Conservation (phyloP, 1,140 invertebrate genomes). For the Conus ventricosus region DNA sequence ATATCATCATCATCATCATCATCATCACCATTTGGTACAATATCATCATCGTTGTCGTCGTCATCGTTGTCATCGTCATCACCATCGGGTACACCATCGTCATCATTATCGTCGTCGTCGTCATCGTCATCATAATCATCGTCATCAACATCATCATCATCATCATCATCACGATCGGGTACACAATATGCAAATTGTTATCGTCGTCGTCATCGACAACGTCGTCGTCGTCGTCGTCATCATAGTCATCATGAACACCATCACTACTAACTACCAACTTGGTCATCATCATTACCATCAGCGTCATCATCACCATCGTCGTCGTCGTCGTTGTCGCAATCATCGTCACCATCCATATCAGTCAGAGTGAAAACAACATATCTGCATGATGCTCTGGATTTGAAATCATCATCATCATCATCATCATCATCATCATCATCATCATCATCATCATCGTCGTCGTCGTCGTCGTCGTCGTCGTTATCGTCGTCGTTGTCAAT, state of each 20-base stretch:
- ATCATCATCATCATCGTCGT: neutral
- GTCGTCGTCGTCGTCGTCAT: conserved; percentile 16
- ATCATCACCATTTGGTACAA: neutral
- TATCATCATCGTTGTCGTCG: neutral
- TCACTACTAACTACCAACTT: conserved; percentile 4
- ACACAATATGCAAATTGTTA: neutral
- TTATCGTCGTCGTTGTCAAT: neutral
- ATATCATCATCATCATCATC: neutral
- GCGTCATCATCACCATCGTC: conserved; percentile 13
- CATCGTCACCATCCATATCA: conserved; percentile 23
- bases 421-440: conserved; percentile 26
- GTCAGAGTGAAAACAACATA: no score
- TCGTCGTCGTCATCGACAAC: neutral
- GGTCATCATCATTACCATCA: conserved; percentile 23
- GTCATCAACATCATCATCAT: conserved; percentile 24
- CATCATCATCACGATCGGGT: conserved; percentile 24
- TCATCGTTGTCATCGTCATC: conserved; percentile 17
- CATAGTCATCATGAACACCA: neutral
- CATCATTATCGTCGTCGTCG: conserved; percentile 4
- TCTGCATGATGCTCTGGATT: neutral
- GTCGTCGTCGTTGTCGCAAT: neutral
- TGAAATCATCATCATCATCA: conserved; percentile 18
- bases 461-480: neutral
- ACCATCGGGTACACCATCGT: neutral
- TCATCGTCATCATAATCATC: conserved; percentile 22